Percentiles rank a stretch among this genome's conserved stretches.
These are phyloP conservation scores for Zygaena filipendulae DNA, from an alignment of 2,888 invertebrate genomes.

Conservation along the genomic window DNA sequence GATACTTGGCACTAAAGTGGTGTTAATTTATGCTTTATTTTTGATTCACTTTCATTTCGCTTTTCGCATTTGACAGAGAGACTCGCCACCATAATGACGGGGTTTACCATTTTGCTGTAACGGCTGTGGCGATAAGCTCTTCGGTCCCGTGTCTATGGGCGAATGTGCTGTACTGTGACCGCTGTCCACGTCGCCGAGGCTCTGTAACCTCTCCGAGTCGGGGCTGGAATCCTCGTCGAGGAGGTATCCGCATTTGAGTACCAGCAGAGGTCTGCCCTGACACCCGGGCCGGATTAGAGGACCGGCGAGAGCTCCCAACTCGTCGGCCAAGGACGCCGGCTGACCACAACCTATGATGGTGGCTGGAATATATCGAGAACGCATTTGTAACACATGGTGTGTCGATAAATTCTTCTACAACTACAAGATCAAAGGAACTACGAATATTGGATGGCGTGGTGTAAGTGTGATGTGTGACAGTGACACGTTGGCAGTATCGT, in stretches of 20 bases:
- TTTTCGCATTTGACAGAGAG: too few relatives aligned
- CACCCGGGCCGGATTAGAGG: conserved; percentile 43
- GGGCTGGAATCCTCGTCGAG: conserved; percentile 87
- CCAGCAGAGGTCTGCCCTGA: conserved; percentile 68
- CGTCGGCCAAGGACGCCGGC: conserved; percentile 76
- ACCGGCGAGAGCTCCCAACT: conserved; percentile 65
- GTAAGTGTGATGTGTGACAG: neutral
- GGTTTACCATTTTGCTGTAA: conserved; percentile 67
- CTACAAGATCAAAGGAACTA: neutral
- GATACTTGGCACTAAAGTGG: too few relatives aligned
- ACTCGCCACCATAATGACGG: too few relatives aligned
- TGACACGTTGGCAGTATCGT: neutral
- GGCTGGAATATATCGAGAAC: conserved; percentile 70
- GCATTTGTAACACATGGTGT: too few relatives aligned
- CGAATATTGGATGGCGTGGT: neutral
- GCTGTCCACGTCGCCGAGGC: conserved; percentile 81
- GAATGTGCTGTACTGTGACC: conserved; percentile 94
- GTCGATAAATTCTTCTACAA: conserved; percentile 2
- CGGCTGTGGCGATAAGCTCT: conserved; percentile 82
- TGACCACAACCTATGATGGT: conserved; percentile 71
- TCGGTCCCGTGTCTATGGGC: conserved; percentile 83
- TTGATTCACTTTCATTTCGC: too few relatives aligned
- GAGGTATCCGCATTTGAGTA: conserved; percentile 79
- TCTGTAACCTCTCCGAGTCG: conserved; percentile 85
- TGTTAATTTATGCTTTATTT: too few relatives aligned